Evolutionary conservation across 2,113 vertebrate species (phyloP), one percentile per base, ranked within the genome.

Genomic region (Xiphias gladius): DNA sequence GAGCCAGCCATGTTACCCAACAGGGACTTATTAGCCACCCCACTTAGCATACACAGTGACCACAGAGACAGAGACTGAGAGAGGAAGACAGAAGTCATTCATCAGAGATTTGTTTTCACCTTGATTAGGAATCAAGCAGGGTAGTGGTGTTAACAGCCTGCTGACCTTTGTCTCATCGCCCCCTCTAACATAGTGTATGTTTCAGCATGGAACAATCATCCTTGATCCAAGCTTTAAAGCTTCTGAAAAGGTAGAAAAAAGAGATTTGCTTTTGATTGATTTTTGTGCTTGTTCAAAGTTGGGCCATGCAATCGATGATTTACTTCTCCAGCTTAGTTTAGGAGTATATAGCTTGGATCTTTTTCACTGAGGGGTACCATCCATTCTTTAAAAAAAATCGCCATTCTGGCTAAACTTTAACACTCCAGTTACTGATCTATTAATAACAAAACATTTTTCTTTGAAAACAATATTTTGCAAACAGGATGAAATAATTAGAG

Each of bases 241-340:
- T 39, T 64, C 2, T 24, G 58, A 75, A 84, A 79, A 73, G 73
- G 78, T n/a, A 28, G 39, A 80, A 81, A 58, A 69, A 55, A 84
- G 73, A 85, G 67, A 84, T 77, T 55, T 86, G 35, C 30, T 39
- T 82, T 41, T 55, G 75, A 88, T 86, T 82, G 90, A 92, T 92
- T 87, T 86, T 70, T 82, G 19, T 32, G 59, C 85, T 76, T 84
- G 83, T 76, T 89, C 57, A 64, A 80, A 77, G 77, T 72, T 79
- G 67, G 70, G 78, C 61, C 39, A 9, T 73, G 66, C 66, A 72
- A 84, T 88, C 59, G 17, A 87, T 86, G 73, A 82, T 86, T 89
- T 63, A 86, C 59, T 41, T 70, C 71, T 55, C 52, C 39, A 24
- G 68, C 62, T 66, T 66, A 65, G 63, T 43, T 81, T 30, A 43